Evolutionary conservation across 2,113 vertebrate species (phyloP), one percentile per base, ranked within the genome.

Genomic region (Pseudonaja textilis): DNA sequence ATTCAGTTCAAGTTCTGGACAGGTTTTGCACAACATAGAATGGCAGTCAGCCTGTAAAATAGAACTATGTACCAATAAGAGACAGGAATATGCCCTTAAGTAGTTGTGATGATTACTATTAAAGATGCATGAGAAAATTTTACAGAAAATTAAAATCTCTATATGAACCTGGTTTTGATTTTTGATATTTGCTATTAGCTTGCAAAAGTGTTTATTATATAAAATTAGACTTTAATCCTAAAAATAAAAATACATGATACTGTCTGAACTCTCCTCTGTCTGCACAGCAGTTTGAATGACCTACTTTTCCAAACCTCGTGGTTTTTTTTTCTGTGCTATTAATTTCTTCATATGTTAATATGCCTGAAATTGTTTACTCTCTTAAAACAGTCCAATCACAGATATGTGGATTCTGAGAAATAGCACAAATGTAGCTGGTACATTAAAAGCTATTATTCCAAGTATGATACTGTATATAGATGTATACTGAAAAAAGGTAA

Each of bases 271-370:
- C n/a, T 61, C 93, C 39, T 91, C 92, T 88, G 88, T 57, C 59
- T 93, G 94, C 92, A 94, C 54, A 94, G 50, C 88, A 88, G 64
- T 56, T 91, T 93, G 64, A 4, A 89, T 95, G 93, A 95, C 94
- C 94, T 94, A 95, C 89, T 95, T 95, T 94, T 91, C 74, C 93
- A 52, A 96, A 90, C 64, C 81, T 87, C 81, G 89, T 56, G 23
- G 39, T 34, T 92, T 93, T 91, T 61, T 50, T 39, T 89, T 91
- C 29, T 85, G 91, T 89, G 93, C 85, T 89, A 81, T 93, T 89
- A 91, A 86, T 94, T 93, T 87, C 69, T 34, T 42, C 85, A 9
- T 69, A 93, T 47, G 69, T 90, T 93, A 91, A 59, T 95, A 56
- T 91, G 6, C 26, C 74, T 88, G 89, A 92, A 10, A 54, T 74